phyloP scores from a whole-genome alignment of 1,140 invertebrate species.

The Bombus pyrosoma region DNA sequence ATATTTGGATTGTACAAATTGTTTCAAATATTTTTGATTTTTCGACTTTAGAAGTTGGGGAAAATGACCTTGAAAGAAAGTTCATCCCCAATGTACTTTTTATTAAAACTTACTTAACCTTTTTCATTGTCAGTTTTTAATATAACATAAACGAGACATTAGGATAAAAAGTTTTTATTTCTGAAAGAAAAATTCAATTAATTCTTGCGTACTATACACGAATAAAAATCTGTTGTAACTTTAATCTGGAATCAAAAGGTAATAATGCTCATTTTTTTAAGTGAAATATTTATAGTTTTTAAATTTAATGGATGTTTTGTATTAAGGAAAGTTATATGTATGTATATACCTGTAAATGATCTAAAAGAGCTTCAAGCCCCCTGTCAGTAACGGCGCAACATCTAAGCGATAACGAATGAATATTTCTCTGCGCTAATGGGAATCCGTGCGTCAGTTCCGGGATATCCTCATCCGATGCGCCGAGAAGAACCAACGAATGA shows the following conservation, averaged over 20 bases:
- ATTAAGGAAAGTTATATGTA: not conserved
- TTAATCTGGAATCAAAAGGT: not conserved
- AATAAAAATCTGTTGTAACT: not conserved
- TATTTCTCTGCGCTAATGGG: conserved; percentile 90
- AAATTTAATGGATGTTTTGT: not conserved
- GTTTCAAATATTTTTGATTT: not conserved
- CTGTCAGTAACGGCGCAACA: conserved; percentile 94
- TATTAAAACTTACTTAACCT: not conserved
- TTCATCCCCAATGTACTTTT: not conserved
- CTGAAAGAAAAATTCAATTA: too few relatives aligned
- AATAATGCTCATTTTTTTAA: not conserved
- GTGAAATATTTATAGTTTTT: not conserved
- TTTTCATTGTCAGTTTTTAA: not conserved
- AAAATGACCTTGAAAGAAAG: not conserved
- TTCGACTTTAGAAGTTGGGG: not conserved
- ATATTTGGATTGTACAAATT: too few relatives aligned
- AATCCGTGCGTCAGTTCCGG: conserved; percentile 93
- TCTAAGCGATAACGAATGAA: conserved; percentile 91
- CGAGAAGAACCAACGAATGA: conserved; percentile 91
- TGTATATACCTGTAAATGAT: conserved; percentile 89
- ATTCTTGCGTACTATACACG: not conserved
- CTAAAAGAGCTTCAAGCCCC: conserved; percentile 92
- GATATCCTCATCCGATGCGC: conserved; percentile 94
- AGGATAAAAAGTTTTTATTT: not conserved
- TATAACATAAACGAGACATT: too few relatives aligned